Evolutionary conservation across 2,113 vertebrate genomes (phyloP), one percentile per base, ranked within the genome.

Genomic region (Cricetomys ansorgei): DNA sequence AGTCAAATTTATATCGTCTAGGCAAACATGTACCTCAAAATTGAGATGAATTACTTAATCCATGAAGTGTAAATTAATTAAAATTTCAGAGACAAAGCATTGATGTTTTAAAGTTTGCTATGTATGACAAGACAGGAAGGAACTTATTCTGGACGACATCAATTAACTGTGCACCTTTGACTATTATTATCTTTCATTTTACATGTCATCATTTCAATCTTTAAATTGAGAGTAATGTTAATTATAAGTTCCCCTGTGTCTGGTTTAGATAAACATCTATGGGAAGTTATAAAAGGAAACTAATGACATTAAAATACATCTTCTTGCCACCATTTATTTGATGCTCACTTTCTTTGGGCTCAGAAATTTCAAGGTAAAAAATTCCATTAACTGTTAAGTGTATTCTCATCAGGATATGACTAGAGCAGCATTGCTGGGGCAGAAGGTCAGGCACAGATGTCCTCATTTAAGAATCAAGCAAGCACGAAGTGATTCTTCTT

Each of bases 151-250:
- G 40, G 65, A 67, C 70, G 40, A 34, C n/a, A 69, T 81, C 59
- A n/a, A 53, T 83, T 93, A 34, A n/a, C 23, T 88, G 8, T 29
- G 75, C 64, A 79, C 73, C 55, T 12, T 57, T 29, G 72, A 57
- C n/a, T 91, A 67, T 50, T 85, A 45, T 79, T 65, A 73, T 76
- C 37, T 64, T 59, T 19, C 37, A 50, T 27, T 48, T 62, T 84
- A 40, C 55, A 2, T 50, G 6, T 23, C 48, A 79, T 86, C 29
- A 19, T 96, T 94, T 95, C 19, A 84, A 1, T 59, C 59, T 91
- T 96, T 87, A 62, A 45, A 21, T 76, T 72, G 70, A 91, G 92
- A 57, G 50, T 73, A 95, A 73, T 73, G 75, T 75, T 86, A 92
- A 73, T 37, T 76, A 70, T 94, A 25, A 70, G 70, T 90, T 76